phyloP scores from a whole-genome alignment of 2,113 vertebrate species.

The Ictalurus punctatus region DNA sequence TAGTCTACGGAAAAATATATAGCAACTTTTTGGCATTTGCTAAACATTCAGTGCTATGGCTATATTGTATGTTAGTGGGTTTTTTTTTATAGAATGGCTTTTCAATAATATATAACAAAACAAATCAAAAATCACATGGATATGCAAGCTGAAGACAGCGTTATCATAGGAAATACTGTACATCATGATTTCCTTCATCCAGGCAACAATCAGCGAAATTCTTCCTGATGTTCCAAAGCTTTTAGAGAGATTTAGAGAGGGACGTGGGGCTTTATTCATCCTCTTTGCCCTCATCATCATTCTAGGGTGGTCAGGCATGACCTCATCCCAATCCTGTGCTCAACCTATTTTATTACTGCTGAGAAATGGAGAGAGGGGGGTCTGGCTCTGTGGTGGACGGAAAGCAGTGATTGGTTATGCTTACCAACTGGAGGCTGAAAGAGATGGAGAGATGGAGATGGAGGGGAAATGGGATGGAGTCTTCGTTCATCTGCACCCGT shows the following conservation, averaged over 20 bases:
- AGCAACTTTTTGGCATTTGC: not conserved
- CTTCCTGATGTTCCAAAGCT: not conserved
- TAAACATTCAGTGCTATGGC: not conserved
- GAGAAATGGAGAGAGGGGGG: not conserved
- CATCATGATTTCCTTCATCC: not conserved
- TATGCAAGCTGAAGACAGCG: not conserved
- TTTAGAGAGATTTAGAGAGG: conserved; percentile 17
- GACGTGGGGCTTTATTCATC: conserved; percentile 12
- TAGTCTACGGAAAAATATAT: not conserved
- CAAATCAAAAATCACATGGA: no score
- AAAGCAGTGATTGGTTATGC: conserved; percentile 14
- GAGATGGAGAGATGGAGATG: conserved; percentile 29
- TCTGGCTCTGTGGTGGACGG: not conserved
- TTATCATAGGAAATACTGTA: not conserved
- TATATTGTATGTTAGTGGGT: not conserved
- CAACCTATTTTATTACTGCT: conserved; percentile 17
- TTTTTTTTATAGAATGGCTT: not conserved
- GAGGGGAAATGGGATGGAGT: conserved; percentile 3
- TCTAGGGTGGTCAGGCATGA: conserved; percentile 12
- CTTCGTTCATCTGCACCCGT: conserved; percentile 12
- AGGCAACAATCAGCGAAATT: not conserved
- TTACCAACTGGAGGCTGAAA: conserved; percentile 20
- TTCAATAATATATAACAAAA: not conserved
- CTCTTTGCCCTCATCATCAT: conserved; percentile 19
- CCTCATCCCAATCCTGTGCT: conserved; percentile 1